Evolutionary conservation across 2,888 invertebrate genomes (phyloP).

Genomic region (Drosophila greeni): DNA sequence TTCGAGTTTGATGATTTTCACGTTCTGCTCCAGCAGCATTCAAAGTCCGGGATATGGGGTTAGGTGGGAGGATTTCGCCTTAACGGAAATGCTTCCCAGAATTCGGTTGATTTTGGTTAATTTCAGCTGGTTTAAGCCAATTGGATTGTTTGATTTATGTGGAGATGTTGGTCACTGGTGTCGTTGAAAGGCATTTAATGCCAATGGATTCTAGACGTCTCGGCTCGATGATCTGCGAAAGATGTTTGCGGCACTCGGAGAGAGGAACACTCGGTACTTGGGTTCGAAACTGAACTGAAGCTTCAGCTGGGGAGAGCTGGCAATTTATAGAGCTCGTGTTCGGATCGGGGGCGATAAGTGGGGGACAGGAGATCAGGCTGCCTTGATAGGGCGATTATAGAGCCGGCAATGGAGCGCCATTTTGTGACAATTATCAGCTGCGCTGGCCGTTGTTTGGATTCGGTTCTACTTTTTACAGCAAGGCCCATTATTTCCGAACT

Average conservation of each 20-base stretch:
- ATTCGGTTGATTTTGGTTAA: background rate
- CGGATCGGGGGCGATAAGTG: slow-evolving; percentile 21
- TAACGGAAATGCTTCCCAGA: slow-evolving; percentile 14
- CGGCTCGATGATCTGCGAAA: slow-evolving; percentile 21
- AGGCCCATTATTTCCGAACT: slow-evolving; percentile 16
- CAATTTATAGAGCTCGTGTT: slow-evolving; percentile 57
- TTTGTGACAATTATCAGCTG: slow-evolving; percentile 43
- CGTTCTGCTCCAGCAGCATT: slow-evolving; percentile 57
- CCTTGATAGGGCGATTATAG: slow-evolving; percentile 35
- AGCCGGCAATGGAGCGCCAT: slow-evolving; percentile 35
- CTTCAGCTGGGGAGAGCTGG: slow-evolving; percentile 18
- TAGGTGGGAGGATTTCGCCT: slow-evolving; percentile 22
- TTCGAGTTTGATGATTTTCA: slow-evolving; percentile 47
- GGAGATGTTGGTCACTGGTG: background rate
- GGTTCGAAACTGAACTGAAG: slow-evolving; percentile 65
- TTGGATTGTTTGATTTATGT: background rate
- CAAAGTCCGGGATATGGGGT: slow-evolving; percentile 31
- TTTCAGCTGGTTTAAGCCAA: slow-evolving; percentile 19
- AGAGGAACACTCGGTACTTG: slow-evolving; percentile 32
- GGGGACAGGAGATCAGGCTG: slow-evolving; percentile 38
- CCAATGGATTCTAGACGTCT: slow-evolving; percentile 14
- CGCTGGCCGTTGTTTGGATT: slow-evolving; percentile 28
- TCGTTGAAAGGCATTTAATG: slow-evolving; percentile 22
- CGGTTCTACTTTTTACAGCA: slow-evolving; percentile 1
- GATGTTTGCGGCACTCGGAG: slow-evolving; percentile 21